Evolutionary conservation across 1,140 invertebrate species (phyloP).

Genomic region (Trachymyrmex cornetzi): DNA sequence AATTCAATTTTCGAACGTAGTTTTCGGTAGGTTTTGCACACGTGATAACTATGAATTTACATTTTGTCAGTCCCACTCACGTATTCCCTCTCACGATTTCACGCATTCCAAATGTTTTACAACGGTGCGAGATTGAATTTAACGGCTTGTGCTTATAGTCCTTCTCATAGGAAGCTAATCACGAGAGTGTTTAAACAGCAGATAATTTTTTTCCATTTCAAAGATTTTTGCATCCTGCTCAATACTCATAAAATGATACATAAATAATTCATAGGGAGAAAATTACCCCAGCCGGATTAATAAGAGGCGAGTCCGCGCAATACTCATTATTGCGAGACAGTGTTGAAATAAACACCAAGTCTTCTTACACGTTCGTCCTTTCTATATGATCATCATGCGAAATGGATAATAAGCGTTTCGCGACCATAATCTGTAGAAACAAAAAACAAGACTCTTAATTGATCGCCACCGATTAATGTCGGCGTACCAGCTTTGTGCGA

Average conservation of each 20-base stretch:
- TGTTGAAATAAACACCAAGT: conserved; percentile 20
- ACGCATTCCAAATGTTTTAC: conserved; percentile 15
- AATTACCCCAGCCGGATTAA: not conserved
- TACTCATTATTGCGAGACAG: conserved; percentile 7
- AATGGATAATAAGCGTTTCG: not conserved
- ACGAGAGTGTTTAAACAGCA: conserved; percentile 18
- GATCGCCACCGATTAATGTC: conserved; percentile 56
- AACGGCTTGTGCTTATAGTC: not conserved
- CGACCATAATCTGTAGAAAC: not conserved
- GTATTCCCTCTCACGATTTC: conserved; percentile 4
- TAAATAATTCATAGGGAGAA: conserved; percentile 41
- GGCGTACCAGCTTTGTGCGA: conserved; percentile 1
- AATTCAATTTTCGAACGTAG: not conserved
- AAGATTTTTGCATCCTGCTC: not conserved
- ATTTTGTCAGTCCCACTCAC: not conserved
- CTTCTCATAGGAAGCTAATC: conserved; percentile 19
- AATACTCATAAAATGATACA: conserved; percentile 17
- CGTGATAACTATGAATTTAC: conserved; percentile 22
- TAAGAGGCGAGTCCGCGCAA: not conserved
- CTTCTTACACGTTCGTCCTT: not conserved
- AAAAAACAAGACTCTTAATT: conserved; percentile 47
- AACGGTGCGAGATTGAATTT: conserved; percentile 14
- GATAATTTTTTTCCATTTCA: not conserved
- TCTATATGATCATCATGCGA: not conserved
- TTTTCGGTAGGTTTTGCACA: conserved; percentile 5